These are phyloP conservation scores for Copidosoma floridanum DNA, from an alignment of 1,140 invertebrate species.

Conservation along the genomic window DNA sequence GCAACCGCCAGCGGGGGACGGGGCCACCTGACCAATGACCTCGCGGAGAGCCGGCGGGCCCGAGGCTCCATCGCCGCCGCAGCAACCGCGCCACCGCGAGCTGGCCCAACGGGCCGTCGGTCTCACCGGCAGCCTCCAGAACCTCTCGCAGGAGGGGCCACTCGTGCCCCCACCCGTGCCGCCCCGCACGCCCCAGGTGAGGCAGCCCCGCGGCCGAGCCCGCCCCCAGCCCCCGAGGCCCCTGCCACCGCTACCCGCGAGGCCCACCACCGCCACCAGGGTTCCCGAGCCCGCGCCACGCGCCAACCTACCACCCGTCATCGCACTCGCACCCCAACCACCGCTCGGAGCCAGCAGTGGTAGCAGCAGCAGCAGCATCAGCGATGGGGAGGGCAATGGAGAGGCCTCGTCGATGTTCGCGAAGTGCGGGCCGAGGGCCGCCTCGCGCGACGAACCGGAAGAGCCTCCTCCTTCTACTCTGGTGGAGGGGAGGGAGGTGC, in stretches of 20 bases:
- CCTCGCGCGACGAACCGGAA: constrained; percentile 16
- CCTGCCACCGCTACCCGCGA: not conserved
- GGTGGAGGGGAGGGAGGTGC: no score
- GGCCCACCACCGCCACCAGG: not conserved
- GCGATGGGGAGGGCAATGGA: not conserved
- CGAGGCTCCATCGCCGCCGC: not conserved
- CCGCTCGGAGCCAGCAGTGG: constrained; percentile 18
- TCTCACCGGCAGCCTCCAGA: constrained; percentile 37
- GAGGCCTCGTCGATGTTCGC: constrained; percentile 25
- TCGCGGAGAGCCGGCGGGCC: not conserved
- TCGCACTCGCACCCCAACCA: constrained; percentile 21
- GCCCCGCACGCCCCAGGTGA: constrained; percentile 41
- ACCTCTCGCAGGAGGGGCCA: constrained; percentile 26
- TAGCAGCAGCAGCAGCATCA: not conserved
- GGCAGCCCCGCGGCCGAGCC: constrained; percentile 35
- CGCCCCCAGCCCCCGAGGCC: not conserved
- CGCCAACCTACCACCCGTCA: constrained; percentile 27
- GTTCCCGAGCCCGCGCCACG: not conserved
- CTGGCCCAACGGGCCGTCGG: constrained; percentile 38
- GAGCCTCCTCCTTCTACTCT: no score
- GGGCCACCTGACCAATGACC: no score
- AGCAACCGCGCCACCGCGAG: constrained; percentile 51
- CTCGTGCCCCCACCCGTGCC: constrained; percentile 21
- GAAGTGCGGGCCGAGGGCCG: constrained; percentile 27
- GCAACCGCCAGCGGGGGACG: not conserved